phyloP scores from a whole-genome alignment of 2,888 invertebrate species.

The Chrysolina haemoptera region DNA sequence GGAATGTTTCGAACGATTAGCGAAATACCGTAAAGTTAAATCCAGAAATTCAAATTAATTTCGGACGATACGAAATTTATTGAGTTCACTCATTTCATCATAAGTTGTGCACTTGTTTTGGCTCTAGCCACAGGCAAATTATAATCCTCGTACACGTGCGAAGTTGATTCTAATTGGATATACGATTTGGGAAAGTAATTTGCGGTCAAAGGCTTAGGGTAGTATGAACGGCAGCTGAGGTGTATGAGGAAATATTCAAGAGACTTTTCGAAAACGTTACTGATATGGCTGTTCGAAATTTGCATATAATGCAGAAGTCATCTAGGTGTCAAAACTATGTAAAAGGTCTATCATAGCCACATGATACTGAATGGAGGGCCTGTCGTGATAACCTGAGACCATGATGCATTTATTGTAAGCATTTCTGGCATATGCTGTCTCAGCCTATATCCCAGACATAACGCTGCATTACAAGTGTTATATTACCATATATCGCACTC shows the following conservation, averaged over 20 bases:
- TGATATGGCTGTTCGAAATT: too few species aligned
- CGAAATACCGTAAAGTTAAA: conserved; percentile 15
- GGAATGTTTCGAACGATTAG: conserved; percentile 22
- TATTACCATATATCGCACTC: too few species aligned
- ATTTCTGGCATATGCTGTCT: too few species aligned
- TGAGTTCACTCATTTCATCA: conserved; percentile 19
- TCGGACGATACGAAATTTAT: conserved; percentile 16
- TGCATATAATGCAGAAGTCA: too few species aligned
- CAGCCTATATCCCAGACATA: too few species aligned
- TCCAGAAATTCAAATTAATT: conserved; percentile 21
- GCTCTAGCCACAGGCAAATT: conserved; percentile 17
- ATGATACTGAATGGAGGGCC: too few species aligned
- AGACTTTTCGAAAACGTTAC: neutral
- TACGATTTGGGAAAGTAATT: neutral
- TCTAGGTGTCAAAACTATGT: too few species aligned
- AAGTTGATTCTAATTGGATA: conserved; percentile 10
- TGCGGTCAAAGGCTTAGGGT: neutral
- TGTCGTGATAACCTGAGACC: too few species aligned
- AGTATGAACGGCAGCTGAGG: neutral
- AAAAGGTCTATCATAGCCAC: too few species aligned
- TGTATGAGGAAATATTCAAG: neutral
- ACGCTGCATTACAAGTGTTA: too few species aligned
- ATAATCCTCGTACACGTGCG: conserved; percentile 13
- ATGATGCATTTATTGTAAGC: too few species aligned
- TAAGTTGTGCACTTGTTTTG: conserved; percentile 14